Percentiles rank a stretch among this genome's conserved stretches.
phyloP scores from a whole-genome alignment of 1,140 invertebrate species.

The Brachionus paranguensis region DNA sequence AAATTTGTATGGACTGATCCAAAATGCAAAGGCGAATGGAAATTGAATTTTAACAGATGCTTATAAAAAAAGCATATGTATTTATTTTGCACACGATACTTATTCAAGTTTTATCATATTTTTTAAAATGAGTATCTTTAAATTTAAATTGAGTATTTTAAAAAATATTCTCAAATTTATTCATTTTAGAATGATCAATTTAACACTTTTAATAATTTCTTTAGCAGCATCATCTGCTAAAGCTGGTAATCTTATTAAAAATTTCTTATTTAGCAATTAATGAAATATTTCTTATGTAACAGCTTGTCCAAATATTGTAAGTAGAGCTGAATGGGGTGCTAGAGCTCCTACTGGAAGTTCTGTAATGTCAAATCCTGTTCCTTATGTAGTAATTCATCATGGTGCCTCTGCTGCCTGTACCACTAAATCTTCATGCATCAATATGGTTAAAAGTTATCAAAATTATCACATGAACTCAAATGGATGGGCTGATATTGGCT shows the following conservation, averaged over 20 bases:
- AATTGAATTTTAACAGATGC: neutral
- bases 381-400: conserved; percentile 63
- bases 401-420: conserved; percentile 43
- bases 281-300: neutral
- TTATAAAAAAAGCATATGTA: neutral
- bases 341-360: conserved; percentile 40
- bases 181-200: neutral
- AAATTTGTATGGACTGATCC: neutral
- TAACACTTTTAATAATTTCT: neutral
- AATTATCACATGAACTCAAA: conserved; percentile 64
- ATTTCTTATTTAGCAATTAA: neutral
- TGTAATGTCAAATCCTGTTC: conserved; percentile 58
- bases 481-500: conserved; percentile 46
- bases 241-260: neutral
- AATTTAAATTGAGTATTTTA: neutral
- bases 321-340: conserved; percentile 44
- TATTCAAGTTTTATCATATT: neutral
- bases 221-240: neutral
- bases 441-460: conserved; percentile 58
- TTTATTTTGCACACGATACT: neutral
- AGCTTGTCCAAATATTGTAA: conserved; percentile 41
- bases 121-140: neutral
- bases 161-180: neutral
- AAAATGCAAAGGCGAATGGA: neutral
- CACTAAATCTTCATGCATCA: conserved; percentile 41